phyloP scores from a whole-genome alignment of 1,140 invertebrate genomes.

The Magallana ariakensis region DNA sequence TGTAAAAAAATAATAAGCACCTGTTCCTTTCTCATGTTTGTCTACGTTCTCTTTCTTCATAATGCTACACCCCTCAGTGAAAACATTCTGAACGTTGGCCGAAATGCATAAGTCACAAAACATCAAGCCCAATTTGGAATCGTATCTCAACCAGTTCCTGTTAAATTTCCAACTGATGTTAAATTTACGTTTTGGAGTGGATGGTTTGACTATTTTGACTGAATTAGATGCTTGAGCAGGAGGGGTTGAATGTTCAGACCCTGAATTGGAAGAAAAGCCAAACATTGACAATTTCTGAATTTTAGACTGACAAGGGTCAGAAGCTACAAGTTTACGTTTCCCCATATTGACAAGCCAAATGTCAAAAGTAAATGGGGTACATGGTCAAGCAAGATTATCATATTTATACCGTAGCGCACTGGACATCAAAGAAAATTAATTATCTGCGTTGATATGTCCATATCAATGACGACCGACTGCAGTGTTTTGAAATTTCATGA shows the following conservation, averaged over 20 bases:
- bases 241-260: slow-evolving; percentile 13
- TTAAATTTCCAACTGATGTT: slow-evolving; percentile 35
- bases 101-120: slow-evolving; percentile 44
- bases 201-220: not conserved
- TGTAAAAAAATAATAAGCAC: slow-evolving; percentile 23
- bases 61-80: slow-evolving; percentile 13
- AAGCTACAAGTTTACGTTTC: too few species aligned
- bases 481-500: too few species aligned
- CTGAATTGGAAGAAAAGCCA: not conserved
- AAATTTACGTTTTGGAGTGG: slow-evolving; percentile 34
- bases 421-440: too few species aligned
- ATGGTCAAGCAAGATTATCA: too few species aligned
- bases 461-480: too few species aligned
- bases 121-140: slow-evolving; percentile 27
- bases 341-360: too few species aligned
- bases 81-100: slow-evolving; percentile 13
- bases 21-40: slow-evolving; percentile 29
- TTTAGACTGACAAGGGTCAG: too few species aligned
- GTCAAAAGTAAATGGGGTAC: too few species aligned
- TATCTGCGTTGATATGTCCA: too few species aligned
- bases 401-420: too few species aligned
- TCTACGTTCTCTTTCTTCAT: slow-evolving; percentile 42
- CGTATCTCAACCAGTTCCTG: slow-evolving; percentile 30
- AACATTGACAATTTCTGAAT: too few species aligned
- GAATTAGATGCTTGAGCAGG: not conserved